Base-by-base conservation (phyloP, 2,888 invertebrate species). In the Anthrax anthrax region DNA sequence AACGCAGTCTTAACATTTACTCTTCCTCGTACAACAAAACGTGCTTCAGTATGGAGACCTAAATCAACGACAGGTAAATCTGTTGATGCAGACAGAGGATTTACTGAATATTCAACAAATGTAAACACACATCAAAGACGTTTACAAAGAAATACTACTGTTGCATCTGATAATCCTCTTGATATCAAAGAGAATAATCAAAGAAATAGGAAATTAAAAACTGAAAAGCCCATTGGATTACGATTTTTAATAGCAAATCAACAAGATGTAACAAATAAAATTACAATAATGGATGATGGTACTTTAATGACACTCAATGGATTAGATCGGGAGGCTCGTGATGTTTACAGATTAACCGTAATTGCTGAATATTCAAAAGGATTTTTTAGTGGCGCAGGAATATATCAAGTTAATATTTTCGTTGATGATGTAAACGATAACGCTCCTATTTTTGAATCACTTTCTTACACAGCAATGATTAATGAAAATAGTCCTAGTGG, bases 381-480 rank as follows among this genome's bases (percentile, higher is more conserved):
- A 9, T 63, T 76, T 50, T 74, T 78, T 46, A 77, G 78, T 51
- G 80, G 79, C 9, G 80, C 81, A 42, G 84, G 82, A 3, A 80
- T 85, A 47, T 86, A 84, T 59, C 86, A 85, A 73, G 81, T 86
- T 1, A 81, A 79, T 13, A 75, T 90, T 29, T 71, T 79, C 46
- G 86, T 90, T 1, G 84, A 85, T 50, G 90, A 91, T 60, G 85
- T 85, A 50, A 90, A 91, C 58, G 90, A 90, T 58, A 89, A 89
- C 58, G 75, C 87, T 4, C 92, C 94, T 0, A 65, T 77, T 47
- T 92, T 94, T 62, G 80, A 81, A 52, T 67, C 75, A 13, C 60
- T 74, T 1, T 63, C 71, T 1, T 92, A 89, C 60, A 82, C 85
- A 56, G 87, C 88, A 2, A 72, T 74, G 50, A 80, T 94, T 16